These are phyloP conservation scores for Passerculus sandwichensis DNA, from an alignment of 2,797 vertebrate genomes.

Conservation along the genomic window DNA sequence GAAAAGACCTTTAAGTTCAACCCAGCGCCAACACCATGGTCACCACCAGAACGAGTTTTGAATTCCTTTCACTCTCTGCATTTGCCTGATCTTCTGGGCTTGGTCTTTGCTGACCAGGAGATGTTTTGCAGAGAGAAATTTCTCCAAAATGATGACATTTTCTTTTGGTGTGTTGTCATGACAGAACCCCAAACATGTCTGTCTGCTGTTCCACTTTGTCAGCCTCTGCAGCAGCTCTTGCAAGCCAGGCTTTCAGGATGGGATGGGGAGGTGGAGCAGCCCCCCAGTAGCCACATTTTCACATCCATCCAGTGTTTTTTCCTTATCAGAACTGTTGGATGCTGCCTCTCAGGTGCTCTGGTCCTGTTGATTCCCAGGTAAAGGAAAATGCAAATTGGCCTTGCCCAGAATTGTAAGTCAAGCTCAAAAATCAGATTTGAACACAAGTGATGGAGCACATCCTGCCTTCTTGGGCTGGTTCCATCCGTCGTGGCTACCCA, in stretches of 20 bases:
- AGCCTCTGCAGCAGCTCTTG: background rate
- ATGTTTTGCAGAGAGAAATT: background rate
- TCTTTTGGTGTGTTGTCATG: background rate
- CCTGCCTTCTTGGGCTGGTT: background rate
- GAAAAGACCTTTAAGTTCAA: background rate
- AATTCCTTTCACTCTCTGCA: rapidly evolving
- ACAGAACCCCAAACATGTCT: background rate
- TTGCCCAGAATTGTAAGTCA: background rate
- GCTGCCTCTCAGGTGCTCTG: background rate
- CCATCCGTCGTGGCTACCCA: background rate
- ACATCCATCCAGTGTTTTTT: background rate
- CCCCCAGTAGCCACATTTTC: background rate
- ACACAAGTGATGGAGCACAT: background rate
- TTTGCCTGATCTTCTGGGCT: background rate
- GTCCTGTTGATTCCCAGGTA: background rate
- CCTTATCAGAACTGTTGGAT: background rate
- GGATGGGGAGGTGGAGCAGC: background rate
- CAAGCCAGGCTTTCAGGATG: background rate
- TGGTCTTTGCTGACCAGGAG: background rate
- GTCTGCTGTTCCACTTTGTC: background rate
- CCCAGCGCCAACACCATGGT: background rate
- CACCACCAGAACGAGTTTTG: background rate
- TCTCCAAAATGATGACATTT: background rate
- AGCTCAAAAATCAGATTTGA: background rate
- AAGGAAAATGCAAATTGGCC: background rate